Percentiles rank a stretch among this genome's conserved stretches.
These are phyloP conservation scores for Pitta sordida DNA, from an alignment of 2,113 vertebrate genomes.

Conservation along the genomic window DNA sequence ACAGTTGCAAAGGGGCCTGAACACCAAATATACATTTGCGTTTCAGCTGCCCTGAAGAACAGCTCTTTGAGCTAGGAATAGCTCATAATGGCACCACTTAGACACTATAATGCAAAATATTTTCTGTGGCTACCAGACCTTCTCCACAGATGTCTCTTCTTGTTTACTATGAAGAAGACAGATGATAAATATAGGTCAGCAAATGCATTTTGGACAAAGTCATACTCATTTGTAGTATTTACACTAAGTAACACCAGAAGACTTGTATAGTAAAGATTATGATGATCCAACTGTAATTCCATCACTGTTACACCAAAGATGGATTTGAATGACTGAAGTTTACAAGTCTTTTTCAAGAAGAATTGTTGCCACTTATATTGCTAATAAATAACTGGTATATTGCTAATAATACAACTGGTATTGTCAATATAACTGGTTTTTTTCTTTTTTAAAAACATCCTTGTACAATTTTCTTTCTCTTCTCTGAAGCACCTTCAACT, in stretches of 20 bases:
- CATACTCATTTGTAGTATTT: background rate
- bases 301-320: background rate
- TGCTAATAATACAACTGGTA: background rate
- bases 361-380: background rate
- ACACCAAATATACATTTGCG: background rate
- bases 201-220: constrained; percentile 11
- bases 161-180: background rate
- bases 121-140: constrained; percentile 21
- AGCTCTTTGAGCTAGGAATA: background rate
- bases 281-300: background rate
- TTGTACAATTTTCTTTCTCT: background rate
- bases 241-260: background rate
- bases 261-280: background rate
- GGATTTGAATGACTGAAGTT: background rate
- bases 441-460: background rate
- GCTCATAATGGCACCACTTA: background rate
- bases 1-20: background rate
- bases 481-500: background rate
- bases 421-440: background rate
- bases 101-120: background rate
- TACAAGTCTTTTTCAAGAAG: background rate
- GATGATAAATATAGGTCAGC: background rate
- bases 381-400: background rate
- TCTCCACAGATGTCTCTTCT: background rate
- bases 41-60: background rate